A percentile compares a stretch with the other conserved stretches of the same genome.
phyloP scores from a whole-genome alignment of 2,113 vertebrate genomes.

The Eonycteris spelaea region DNA sequence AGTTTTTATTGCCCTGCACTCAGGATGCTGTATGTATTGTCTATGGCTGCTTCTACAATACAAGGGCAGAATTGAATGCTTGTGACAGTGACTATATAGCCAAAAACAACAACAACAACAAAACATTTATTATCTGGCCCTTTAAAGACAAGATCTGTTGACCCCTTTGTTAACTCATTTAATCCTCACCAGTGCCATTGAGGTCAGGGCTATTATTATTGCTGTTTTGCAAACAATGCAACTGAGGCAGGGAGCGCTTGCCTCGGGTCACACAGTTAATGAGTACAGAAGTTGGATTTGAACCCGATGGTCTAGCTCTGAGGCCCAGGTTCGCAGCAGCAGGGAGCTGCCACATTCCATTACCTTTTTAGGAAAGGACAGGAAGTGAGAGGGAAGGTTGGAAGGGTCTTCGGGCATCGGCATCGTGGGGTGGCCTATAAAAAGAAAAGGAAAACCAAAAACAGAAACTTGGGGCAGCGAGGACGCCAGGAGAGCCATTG shows the following conservation, averaged over 20 bases:
- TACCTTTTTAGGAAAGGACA: not conserved
- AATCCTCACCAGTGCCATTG: not conserved
- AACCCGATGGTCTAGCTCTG: not conserved
- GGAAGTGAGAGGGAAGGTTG: not conserved
- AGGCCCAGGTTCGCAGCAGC: not conserved
- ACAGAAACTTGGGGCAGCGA: not conserved
- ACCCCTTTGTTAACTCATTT: not conserved
- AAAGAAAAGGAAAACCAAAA: not conserved
- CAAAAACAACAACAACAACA: not conserved
- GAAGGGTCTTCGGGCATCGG: not conserved
- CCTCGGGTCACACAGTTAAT: not conserved
- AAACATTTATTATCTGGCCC: not conserved
- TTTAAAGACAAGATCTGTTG: not conserved
- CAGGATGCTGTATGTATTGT: not conserved
- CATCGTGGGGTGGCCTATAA: not conserved
- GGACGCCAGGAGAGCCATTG: not conserved
- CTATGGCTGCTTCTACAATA: not conserved
- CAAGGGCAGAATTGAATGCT: not conserved
- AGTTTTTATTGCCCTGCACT: not conserved
- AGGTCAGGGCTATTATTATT: not conserved
- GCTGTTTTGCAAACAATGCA: not conserved
- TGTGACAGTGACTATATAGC: not conserved
- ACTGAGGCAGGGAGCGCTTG: not conserved
- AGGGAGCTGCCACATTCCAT: not conserved
- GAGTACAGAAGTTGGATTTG: not conserved